Conservation (phyloP, 2,113 vertebrate species). For the Microtus oregoni region DNA sequence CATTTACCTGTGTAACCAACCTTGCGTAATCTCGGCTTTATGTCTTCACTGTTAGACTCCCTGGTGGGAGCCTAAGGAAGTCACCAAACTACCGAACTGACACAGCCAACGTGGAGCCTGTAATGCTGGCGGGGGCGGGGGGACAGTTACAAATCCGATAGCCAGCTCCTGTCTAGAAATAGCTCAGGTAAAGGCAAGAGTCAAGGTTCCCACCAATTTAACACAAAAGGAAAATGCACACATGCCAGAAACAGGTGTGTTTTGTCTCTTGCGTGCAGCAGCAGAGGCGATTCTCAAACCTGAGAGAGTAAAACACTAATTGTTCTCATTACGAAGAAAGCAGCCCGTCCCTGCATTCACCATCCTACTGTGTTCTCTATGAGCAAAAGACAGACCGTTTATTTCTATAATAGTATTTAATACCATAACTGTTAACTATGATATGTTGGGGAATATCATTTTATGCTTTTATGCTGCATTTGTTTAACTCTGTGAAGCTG, state of each 20-base stretch:
- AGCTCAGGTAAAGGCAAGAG: conserved; percentile 24
- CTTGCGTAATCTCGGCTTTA: conserved; percentile 55
- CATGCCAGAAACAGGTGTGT: not conserved
- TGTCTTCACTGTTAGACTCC: not conserved
- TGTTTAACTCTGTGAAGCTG: no score
- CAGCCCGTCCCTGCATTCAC: not conserved
- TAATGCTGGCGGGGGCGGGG: not conserved
- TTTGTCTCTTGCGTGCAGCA: not conserved
- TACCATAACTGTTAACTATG: not conserved
- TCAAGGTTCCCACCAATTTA: not conserved
- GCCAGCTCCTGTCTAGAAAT: not conserved
- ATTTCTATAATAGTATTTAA: not conserved
- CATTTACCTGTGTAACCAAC: conserved; percentile 74
- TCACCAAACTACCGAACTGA: not conserved
- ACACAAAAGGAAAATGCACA: conserved; percentile 23
- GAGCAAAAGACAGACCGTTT: not conserved
- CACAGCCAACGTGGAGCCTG: not conserved
- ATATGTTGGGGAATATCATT: not conserved
- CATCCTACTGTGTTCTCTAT: not conserved
- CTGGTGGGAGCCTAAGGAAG: not conserved
- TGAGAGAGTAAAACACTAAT: not conserved
- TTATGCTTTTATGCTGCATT: no score
- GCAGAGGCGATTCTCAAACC: not conserved
- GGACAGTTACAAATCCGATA: not conserved
- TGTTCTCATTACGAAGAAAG: not conserved